A percentile compares a stretch with the other conserved stretches of the same genome.
Evolutionary conservation across 2,888 invertebrate genomes (phyloP).

Genomic region (Amorpha juglandis): DNA sequence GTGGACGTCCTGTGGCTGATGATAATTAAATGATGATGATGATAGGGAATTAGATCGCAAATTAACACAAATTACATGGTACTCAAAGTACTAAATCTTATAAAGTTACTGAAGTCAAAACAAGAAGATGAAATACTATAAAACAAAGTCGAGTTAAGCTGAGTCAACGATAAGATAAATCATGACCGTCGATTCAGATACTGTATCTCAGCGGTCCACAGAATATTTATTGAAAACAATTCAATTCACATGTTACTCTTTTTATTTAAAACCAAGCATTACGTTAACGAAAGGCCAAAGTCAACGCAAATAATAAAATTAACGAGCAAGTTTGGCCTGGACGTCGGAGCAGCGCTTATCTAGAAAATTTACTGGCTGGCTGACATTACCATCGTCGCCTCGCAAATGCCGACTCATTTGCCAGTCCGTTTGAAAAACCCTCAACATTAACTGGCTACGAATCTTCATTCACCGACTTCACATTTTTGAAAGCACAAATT

Average conservation of each 20-base stretch:
- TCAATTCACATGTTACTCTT: slow-evolving; percentile 16
- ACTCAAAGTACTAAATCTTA: background rate
- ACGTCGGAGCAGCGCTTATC: slow-evolving; percentile 75
- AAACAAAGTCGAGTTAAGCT: slow-evolving; percentile 20
- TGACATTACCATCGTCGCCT: slow-evolving; percentile 78
- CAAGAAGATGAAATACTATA: slow-evolving; percentile 14
- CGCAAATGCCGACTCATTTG: slow-evolving; percentile 75
- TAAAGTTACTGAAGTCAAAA: slow-evolving; percentile 1
- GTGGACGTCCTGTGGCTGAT: too few relatives aligned
- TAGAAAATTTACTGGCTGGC: slow-evolving; percentile 78
- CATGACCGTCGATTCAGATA: slow-evolving; percentile 20
- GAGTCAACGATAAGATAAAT: slow-evolving; percentile 4
- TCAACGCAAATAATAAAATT: slow-evolving; percentile 78
- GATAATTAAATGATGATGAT: too few relatives aligned
- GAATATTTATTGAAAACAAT: slow-evolving; percentile 13
- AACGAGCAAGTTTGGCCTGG: slow-evolving; percentile 67
- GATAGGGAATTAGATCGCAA: background rate
- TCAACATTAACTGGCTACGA: slow-evolving; percentile 57
- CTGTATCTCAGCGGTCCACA: background rate
- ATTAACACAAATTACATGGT: background rate
- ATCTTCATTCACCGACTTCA: slow-evolving; percentile 33
- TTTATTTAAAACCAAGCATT: slow-evolving; percentile 44
- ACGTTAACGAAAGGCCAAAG: slow-evolving; percentile 59
- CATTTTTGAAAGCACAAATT: slow-evolving; percentile 17
- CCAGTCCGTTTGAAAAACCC: slow-evolving; percentile 73